A percentile compares a stretch with the other conserved stretches of the same genome.
Conservation (phyloP, 2,113 vertebrate species). For the Euleptes europaea region DNA sequence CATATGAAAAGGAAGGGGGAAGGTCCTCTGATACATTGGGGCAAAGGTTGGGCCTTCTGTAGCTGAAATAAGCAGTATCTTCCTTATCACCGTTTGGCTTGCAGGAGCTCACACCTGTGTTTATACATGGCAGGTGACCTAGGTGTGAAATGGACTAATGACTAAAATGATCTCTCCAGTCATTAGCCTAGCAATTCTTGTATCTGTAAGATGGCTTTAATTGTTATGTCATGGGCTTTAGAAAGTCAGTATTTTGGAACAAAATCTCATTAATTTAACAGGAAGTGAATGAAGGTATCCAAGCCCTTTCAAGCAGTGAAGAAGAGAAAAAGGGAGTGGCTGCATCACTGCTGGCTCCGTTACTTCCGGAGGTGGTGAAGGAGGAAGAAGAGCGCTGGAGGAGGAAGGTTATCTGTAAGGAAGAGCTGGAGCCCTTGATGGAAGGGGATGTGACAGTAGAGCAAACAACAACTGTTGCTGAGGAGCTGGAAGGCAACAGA, state of each 20-base stretch:
- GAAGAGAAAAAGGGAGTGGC: slow-evolving; percentile 93
- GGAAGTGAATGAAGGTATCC: slow-evolving; percentile 94
- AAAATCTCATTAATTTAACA: slow-evolving; percentile 52
- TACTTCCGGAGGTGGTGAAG: slow-evolving; percentile 89
- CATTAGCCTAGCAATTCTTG: neutral
- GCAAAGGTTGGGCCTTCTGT: neutral
- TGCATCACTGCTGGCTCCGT: slow-evolving; percentile 88
- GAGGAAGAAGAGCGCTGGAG: slow-evolving; percentile 96
- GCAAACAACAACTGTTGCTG: slow-evolving; percentile 18
- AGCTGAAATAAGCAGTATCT: neutral
- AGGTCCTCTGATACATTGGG: too few relatives aligned
- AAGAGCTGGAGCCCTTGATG: slow-evolving; percentile 74
- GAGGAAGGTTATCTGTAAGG: slow-evolving; percentile 85
- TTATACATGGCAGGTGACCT: too few relatives aligned
- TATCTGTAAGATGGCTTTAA: neutral
- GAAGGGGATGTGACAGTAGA: slow-evolving; percentile 73
- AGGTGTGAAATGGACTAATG: neutral
- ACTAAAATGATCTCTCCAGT: neutral
- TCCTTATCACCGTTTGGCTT: neutral
- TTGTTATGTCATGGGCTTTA: neutral
- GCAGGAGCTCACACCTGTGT: neutral
- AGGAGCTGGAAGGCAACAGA: slow-evolving; percentile 33
- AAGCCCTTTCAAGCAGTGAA: slow-evolving; percentile 90
- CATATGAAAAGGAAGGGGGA: neutral
- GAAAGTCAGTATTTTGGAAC: neutral